These are phyloP conservation scores for Acleris sparsana DNA, from an alignment of 2,888 invertebrate genomes.

Conservation along the genomic window DNA sequence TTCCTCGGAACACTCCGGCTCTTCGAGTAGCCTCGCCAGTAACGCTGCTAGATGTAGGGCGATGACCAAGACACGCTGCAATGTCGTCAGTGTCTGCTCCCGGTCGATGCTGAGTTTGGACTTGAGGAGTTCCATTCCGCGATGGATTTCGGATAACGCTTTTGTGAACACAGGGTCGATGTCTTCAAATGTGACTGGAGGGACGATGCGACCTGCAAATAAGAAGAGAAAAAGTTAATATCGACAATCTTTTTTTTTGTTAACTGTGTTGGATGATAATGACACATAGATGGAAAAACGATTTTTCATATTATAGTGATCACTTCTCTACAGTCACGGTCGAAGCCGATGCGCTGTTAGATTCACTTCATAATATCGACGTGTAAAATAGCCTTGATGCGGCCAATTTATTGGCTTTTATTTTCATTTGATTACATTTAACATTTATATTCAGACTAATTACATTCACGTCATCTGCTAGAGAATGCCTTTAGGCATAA, in stretches of 20 bases:
- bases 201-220: slow-evolving; percentile 86
- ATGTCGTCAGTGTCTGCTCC: slow-evolving; percentile 87
- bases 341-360: no score
- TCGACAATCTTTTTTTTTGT: not conserved
- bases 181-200: slow-evolving; percentile 91
- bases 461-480: no score
- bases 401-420: no score
- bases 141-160: slow-evolving; percentile 89
- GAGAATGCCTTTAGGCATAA: no score
- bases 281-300: no score
- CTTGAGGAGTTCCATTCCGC: slow-evolving; percentile 85
- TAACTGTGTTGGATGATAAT: not conserved
- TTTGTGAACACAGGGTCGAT: slow-evolving; percentile 92
- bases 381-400: no score
- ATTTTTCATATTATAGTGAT: no score
- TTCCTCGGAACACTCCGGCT: slow-evolving; percentile 77
- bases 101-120: slow-evolving; percentile 85
- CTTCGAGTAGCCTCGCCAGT: slow-evolving; percentile 86
- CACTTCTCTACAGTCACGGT: no score
- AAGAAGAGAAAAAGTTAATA: not conserved
- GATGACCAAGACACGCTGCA: slow-evolving; percentile 93
- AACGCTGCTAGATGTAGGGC: slow-evolving; percentile 92
- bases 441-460: no score
- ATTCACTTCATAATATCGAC: no score
- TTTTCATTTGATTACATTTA: no score